Percentiles rank a stretch among this genome's conserved stretches.
Conservation (phyloP, 1,140 invertebrate genomes). For the Chlorops oryzae region DNA sequence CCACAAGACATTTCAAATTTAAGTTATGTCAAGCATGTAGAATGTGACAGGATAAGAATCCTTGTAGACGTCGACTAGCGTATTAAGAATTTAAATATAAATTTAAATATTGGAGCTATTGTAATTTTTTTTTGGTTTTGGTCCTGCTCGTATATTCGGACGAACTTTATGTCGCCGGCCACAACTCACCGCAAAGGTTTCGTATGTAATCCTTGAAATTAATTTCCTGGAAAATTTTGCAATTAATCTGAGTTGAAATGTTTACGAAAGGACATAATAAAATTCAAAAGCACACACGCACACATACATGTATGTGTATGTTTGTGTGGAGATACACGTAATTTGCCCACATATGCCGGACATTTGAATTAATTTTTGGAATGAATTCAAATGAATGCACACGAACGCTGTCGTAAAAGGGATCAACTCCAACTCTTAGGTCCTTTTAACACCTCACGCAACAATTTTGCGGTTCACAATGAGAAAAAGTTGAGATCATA, state of each 20-base stretch:
- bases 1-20: background rate
- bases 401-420: slow-evolving; percentile 4
- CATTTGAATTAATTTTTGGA: slow-evolving; percentile 36
- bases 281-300: too few relatives aligned
- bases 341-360: slow-evolving; percentile 11
- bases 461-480: slow-evolving; percentile 46
- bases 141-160: too few relatives aligned
- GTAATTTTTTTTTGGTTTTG: too few relatives aligned
- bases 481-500: too few relatives aligned
- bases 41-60: too few relatives aligned
- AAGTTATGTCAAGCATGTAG: background rate
- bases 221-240: slow-evolving; percentile 47
- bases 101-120: too few relatives aligned
- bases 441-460: slow-evolving; percentile 48
- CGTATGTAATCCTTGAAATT: slow-evolving; percentile 20
- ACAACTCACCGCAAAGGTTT: too few relatives aligned
- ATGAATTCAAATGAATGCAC: background rate
- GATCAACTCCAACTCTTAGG: slow-evolving; percentile 21
- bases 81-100: too few relatives aligned
- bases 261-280: slow-evolving; percentile 15
- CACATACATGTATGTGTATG: too few relatives aligned
- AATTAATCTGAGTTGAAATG: slow-evolving; percentile 31
- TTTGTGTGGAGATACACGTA: too few relatives aligned
- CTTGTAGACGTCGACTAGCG: too few relatives aligned
- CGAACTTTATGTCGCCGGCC: too few relatives aligned